phyloP scores from a whole-genome alignment of 2,113 vertebrate species.

The Microcebus ravelobensis region DNA sequence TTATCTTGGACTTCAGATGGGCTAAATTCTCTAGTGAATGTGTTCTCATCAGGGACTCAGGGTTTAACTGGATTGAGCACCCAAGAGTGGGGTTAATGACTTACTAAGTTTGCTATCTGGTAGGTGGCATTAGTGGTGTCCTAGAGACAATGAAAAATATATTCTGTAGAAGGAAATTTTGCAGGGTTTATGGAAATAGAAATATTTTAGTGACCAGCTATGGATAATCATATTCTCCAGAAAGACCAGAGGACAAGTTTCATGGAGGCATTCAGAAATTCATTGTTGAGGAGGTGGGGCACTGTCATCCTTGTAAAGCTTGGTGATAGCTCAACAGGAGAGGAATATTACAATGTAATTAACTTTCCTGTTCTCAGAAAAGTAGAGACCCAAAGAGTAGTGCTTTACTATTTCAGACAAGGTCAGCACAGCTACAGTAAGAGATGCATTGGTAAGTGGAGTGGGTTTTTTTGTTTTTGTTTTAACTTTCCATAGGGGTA shows the following conservation, averaged over 20 bases:
- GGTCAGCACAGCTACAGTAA: neutral
- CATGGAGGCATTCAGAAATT: neutral
- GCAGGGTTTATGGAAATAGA: neutral
- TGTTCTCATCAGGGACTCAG: neutral
- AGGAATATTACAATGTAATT: neutral
- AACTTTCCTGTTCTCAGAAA: neutral
- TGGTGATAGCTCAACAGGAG: neutral
- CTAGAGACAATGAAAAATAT: neutral
- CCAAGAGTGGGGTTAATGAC: neutral
- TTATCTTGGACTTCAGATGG: too few relatives aligned
- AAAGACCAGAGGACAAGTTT: neutral
- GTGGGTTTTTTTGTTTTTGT: neutral
- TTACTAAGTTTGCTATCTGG: neutral
- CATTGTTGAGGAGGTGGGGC: neutral
- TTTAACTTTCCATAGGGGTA: neutral
- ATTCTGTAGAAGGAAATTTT: neutral
- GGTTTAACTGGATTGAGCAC: neutral
- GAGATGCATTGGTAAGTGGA: neutral
- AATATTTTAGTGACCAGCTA: neutral
- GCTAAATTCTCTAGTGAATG: neutral
- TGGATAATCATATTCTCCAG: neutral
- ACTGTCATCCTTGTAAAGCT: neutral
- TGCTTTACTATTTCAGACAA: neutral
- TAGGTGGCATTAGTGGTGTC: neutral
- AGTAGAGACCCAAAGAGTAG: neutral